Evolutionary conservation across 2,797 vertebrate species (phyloP).

Genomic region (Syndactyla subalaris): DNA sequence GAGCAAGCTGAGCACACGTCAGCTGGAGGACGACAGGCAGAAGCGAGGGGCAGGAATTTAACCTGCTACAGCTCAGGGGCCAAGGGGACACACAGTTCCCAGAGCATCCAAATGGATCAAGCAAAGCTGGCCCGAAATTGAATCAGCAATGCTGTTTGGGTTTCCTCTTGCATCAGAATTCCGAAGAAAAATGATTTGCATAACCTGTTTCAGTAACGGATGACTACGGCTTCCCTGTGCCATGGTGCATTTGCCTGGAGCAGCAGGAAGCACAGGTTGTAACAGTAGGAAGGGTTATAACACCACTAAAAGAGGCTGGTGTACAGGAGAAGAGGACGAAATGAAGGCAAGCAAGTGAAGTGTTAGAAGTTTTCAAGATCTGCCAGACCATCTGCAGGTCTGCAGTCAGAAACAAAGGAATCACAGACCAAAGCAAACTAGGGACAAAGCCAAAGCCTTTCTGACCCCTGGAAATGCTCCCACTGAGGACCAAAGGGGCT

Average conservation of each 20-base stretch:
- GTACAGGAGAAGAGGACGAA: neutral
- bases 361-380: neutral
- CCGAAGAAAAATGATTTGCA: neutral
- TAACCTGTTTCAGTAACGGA: neutral
- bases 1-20: neutral
- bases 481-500: neutral
- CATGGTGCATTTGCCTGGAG: rapidly evolving
- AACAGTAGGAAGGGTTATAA: neutral
- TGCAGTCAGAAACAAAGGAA: neutral
- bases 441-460: neutral
- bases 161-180: neutral
- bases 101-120: neutral
- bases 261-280: neutral
- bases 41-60: neutral
- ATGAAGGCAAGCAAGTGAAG: neutral
- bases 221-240: neutral
- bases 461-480: neutral
- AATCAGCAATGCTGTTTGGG: neutral
- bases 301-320: neutral
- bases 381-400: neutral
- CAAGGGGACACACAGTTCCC: neutral
- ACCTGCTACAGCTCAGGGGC: neutral
- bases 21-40: neutral
- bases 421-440: neutral
- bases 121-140: rapidly evolving